Percentiles rank a stretch among this genome's conserved stretches.
These are phyloP conservation scores for Apolygus lucorum DNA, from an alignment of 1,140 invertebrate genomes.

Conservation along the genomic window DNA sequence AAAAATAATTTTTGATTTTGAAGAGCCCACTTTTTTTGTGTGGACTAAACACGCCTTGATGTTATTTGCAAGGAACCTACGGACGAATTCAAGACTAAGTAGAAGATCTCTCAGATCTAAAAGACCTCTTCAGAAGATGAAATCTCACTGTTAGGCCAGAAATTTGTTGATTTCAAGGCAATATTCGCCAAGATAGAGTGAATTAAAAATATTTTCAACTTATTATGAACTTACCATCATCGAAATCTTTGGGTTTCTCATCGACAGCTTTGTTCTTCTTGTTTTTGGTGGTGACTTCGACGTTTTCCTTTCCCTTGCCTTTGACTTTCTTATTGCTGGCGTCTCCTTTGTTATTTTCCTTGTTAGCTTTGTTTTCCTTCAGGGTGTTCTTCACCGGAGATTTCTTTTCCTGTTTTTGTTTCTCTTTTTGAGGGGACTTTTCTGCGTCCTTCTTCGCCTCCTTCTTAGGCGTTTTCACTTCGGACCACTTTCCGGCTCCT, in stretches of 20 bases:
- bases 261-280: constrained; percentile 44
- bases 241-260: constrained; percentile 61
- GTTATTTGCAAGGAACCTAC: too few species aligned
- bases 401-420: constrained; percentile 41
- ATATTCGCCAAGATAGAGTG: too few species aligned
- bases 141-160: too few species aligned
- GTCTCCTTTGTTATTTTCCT: constrained; percentile 40
- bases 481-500: constrained; percentile 26
- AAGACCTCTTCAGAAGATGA: too few species aligned
- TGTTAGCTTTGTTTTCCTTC: constrained; percentile 37
- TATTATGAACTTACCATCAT: constrained; percentile 46
- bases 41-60: too few species aligned
- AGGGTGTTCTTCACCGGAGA: constrained; percentile 28
- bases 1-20: too few species aligned
- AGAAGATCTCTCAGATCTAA: too few species aligned
- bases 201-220: too few species aligned
- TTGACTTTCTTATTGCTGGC: constrained; percentile 42
- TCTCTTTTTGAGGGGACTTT: constrained; percentile 45
- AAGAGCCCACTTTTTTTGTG: too few species aligned
- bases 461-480: constrained; percentile 27
- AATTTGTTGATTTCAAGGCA: too few species aligned
- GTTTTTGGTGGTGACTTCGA: constrained; percentile 38
- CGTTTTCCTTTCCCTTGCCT: constrained; percentile 38
- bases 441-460: constrained; percentile 41
- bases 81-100: too few species aligned